phyloP scores from a whole-genome alignment of 2,797 vertebrate species.

The Lophura swinhoii region DNA sequence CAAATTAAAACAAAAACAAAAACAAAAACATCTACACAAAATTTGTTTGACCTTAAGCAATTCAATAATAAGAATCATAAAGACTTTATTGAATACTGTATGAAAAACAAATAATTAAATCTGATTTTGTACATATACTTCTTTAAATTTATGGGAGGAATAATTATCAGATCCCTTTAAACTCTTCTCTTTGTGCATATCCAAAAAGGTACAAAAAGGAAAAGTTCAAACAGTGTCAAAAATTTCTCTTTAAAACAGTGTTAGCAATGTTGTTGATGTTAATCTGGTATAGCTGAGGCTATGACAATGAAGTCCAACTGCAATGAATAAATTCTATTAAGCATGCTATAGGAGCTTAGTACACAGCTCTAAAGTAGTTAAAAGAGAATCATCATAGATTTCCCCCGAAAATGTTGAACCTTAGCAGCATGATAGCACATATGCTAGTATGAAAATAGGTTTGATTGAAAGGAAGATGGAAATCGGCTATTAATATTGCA shows the following conservation, averaged over 20 bases:
- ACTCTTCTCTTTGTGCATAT: background rate
- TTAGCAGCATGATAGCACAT: background rate
- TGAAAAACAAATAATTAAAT: background rate
- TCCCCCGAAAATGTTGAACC: background rate
- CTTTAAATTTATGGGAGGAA: background rate
- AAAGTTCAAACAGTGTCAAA: conserved; percentile 34
- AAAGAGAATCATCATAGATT: background rate
- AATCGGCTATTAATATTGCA: background rate
- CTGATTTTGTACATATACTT: background rate
- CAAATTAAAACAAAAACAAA: background rate
- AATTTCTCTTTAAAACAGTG: conserved; percentile 55
- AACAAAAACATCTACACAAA: background rate
- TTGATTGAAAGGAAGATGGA: background rate
- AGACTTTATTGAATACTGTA: background rate
- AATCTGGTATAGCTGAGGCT: conserved; percentile 64
- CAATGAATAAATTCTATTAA: conserved; percentile 66
- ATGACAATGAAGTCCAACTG: conserved; percentile 22
- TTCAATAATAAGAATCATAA: background rate
- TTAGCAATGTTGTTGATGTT: conserved; percentile 52
- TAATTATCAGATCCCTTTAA: background rate
- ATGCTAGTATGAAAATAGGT: background rate
- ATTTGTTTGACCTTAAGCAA: background rate
- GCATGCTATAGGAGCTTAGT: conserved; percentile 46
- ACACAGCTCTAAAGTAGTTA: background rate
- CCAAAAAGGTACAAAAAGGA: background rate